Evolutionary conservation across 2,113 vertebrate species (phyloP).

Genomic region (Neodontobutis hainanensis): DNA sequence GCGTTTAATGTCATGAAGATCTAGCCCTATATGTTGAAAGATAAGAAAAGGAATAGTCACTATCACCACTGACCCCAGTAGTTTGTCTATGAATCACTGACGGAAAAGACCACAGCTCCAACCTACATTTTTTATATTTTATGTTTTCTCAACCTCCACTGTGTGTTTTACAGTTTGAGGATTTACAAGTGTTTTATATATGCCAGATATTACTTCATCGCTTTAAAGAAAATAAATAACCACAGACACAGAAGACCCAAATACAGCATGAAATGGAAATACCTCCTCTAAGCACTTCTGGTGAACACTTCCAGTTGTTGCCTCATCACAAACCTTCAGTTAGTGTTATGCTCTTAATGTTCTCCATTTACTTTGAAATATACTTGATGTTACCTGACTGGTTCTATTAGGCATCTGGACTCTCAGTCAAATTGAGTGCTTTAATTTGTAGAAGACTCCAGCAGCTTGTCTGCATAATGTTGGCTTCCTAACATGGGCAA

Average conservation of each 20-base stretch:
- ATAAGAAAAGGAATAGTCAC: conserved; percentile 4
- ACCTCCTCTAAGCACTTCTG: background rate
- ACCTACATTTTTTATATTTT: background rate
- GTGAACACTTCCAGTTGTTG: conserved; percentile 27
- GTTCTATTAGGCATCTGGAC: background rate
- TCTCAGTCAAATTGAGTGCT: background rate
- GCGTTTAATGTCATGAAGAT: too few relatives aligned
- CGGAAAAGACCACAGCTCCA: conserved; percentile 14
- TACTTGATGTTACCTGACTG: background rate
- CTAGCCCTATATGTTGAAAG: conserved; percentile 10
- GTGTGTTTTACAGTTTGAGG: conserved; percentile 4
- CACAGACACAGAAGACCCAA: conserved; percentile 7
- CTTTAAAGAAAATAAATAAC: conserved; percentile 32
- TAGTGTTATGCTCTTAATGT: background rate
- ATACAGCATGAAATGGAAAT: conserved; percentile 21
- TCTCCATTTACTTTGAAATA: background rate
- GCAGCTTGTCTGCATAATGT: background rate
- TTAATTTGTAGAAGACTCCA: background rate
- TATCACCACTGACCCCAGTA: conserved; percentile 5
- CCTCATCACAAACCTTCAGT: background rate
- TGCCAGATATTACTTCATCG: conserved; percentile 45
- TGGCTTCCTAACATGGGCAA: conserved; percentile 18
- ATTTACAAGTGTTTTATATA: conserved; percentile 16
- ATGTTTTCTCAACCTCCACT: background rate
- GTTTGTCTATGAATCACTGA: background rate